Percentiles rank a stretch among this genome's conserved stretches.
These are phyloP conservation scores for Ondatra zibethicus DNA, from an alignment of 2,113 vertebrate genomes.

Conservation along the genomic window DNA sequence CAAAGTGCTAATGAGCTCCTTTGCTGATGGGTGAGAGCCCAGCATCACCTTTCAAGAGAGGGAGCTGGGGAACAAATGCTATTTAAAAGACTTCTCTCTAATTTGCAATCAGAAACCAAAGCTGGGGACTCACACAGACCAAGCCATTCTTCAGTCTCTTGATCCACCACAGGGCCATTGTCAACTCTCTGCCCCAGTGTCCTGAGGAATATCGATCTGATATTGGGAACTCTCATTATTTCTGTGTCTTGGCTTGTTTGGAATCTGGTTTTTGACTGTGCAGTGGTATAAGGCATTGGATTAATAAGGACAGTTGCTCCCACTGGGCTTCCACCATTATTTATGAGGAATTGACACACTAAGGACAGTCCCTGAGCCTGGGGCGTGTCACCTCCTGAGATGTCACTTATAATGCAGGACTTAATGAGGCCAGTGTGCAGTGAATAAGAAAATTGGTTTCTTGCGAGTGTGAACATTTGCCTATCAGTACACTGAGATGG, in stretches of 20 bases:
- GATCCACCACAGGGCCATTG: not conserved
- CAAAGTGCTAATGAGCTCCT: not conserved
- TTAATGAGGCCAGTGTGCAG: constrained; percentile 47
- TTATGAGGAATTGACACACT: not conserved
- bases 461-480: not conserved
- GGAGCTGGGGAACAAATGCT: accelerated
- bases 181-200: not conserved
- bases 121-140: not conserved
- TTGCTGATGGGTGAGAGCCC: not conserved
- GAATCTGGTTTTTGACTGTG: not conserved
- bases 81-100: not conserved
- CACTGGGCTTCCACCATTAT: not conserved
- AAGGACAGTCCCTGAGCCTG: constrained; percentile 22
- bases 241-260: not conserved
- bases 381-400: not conserved
- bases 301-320: not conserved
- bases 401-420: not conserved
- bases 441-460: constrained; percentile 65
- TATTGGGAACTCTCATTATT: constrained; percentile 13
- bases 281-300: not conserved
- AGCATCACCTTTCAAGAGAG: not conserved
- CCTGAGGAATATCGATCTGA: not conserved
- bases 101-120: not conserved
- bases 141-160: not conserved
- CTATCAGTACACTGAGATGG: not conserved